Evolutionary conservation across 2,797 vertebrate genomes (phyloP), one percentile per base, ranked within the genome.

Genomic region (Pogonophryne albipinna): DNA sequence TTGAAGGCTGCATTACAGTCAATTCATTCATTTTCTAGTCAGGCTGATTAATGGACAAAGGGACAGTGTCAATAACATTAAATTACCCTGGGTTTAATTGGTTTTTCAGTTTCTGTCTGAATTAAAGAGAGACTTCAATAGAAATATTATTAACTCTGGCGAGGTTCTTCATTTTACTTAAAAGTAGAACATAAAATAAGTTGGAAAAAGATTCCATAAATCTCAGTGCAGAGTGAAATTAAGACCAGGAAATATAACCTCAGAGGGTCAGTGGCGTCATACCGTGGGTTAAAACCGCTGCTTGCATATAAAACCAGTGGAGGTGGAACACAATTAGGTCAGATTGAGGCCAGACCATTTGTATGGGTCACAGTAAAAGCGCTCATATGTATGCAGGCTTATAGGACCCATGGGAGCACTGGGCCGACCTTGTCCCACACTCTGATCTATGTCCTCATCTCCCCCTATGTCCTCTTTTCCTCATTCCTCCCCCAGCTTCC

Each of bases 371-470:
- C 67, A 57, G 88, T 90, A 85, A 91, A 91, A 88, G 42, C 52
- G 71, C 89, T 94, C 87, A 94, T 93, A 93, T 93, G 88, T 92
- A 93, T 93, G 93, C 87, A 89, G 84, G 82, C 83, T 89, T 90
- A 82, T 82, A 53, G 77, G 63, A 63, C 91, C 87, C 84, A 58
- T 71, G 87, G 83, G 87, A 93, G 79, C 81, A 76, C 41, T 64
- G 84, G 52, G 85, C 80, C 92, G 93, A 93, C 92, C 93, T 93
- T 94, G 93, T 90, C 87, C 85, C 74, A 45, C 74, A 83, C 90
- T 76, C 86, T 91, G 89, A 91, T 94, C 91, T 92, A 91, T 92
- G 89, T 95, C 91, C 86, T 86, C 83, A 88, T 90, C 83, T 79
- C 74, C 89, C 68, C 78, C 71, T 45, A 42, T 73, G 75, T 77